A percentile compares a stretch with the other conserved stretches of the same genome.
phyloP scores from a whole-genome alignment of 2,888 invertebrate species.

The Drosophila stalkeri region DNA sequence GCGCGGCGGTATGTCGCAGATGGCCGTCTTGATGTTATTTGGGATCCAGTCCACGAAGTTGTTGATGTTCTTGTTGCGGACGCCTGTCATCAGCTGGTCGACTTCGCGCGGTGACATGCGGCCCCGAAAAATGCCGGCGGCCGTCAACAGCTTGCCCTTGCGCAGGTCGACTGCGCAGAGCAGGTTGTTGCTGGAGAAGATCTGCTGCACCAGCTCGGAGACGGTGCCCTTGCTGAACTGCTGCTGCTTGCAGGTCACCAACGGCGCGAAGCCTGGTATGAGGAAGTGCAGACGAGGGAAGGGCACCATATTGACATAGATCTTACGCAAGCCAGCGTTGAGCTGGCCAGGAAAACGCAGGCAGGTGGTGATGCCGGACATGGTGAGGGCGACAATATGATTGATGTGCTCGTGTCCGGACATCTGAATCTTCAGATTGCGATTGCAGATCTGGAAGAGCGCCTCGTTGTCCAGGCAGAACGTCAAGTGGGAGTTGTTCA shows the following conservation, averaged over 20 bases:
- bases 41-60: slow-evolving; percentile 94
- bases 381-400: slow-evolving; percentile 82
- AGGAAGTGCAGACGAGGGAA: slow-evolving; percentile 95
- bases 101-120: slow-evolving; percentile 83
- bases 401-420: slow-evolving; percentile 80
- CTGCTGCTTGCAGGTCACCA: slow-evolving; percentile 83
- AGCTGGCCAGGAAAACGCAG: slow-evolving; percentile 96
- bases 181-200: slow-evolving; percentile 93
- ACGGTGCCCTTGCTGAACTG: slow-evolving; percentile 85
- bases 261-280: slow-evolving; percentile 92
- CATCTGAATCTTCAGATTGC: slow-evolving; percentile 71
- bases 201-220: slow-evolving; percentile 89
- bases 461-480: slow-evolving; percentile 84
- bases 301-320: slow-evolving; percentile 96
- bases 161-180: slow-evolving; percentile 93
- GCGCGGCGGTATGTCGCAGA: slow-evolving; percentile 93
- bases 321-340: slow-evolving; percentile 93
- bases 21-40: slow-evolving; percentile 93
- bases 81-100: slow-evolving; percentile 87
- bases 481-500: slow-evolving; percentile 77
- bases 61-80: slow-evolving; percentile 91
- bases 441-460: slow-evolving; percentile 80
- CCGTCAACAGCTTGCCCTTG: slow-evolving; percentile 91
- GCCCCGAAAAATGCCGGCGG: slow-evolving; percentile 89
- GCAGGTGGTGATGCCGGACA: slow-evolving; percentile 90